Evolutionary conservation across 2,113 vertebrate genomes (phyloP).

Genomic region (Gambusia affinis): DNA sequence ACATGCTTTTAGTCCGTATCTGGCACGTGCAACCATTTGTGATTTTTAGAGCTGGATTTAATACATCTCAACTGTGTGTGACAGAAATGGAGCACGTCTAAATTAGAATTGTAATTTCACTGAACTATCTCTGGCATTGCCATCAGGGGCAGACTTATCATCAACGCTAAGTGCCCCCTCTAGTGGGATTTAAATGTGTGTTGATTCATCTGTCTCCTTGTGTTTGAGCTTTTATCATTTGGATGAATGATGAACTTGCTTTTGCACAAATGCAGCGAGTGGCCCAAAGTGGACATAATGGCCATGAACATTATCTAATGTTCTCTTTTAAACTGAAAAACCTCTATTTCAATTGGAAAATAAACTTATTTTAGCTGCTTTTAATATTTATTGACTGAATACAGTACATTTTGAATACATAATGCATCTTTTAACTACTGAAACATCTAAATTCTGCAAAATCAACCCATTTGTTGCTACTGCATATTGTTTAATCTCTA

Average conservation of each 20-base stretch:
- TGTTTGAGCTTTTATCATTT: slow-evolving; percentile 9
- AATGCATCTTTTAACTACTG: too few relatives aligned
- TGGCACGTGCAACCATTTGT: slow-evolving; percentile 22
- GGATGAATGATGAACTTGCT: not conserved
- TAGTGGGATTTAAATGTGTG: not conserved
- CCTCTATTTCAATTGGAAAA: not conserved
- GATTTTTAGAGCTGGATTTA: slow-evolving; percentile 47
- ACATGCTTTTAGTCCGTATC: slow-evolving; percentile 41
- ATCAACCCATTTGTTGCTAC: too few relatives aligned
- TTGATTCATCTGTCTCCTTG: slow-evolving; percentile 19
- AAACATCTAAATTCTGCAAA: too few relatives aligned
- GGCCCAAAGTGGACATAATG: slow-evolving; percentile 30
- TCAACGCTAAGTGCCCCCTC: slow-evolving; percentile 28
- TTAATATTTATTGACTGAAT: too few relatives aligned
- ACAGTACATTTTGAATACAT: too few relatives aligned
- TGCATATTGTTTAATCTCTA: too few relatives aligned
- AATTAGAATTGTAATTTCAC: slow-evolving; percentile 60
- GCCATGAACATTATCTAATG: not conserved
- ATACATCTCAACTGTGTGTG: slow-evolving; percentile 42
- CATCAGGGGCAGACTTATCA: slow-evolving; percentile 38
- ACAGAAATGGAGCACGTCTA: slow-evolving; percentile 54
- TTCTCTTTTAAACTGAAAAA: not conserved
- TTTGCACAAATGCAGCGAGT: slow-evolving; percentile 31
- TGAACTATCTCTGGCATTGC: slow-evolving; percentile 48
- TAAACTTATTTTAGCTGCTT: too few relatives aligned